These are phyloP conservation scores for Peromyscus nudipes DNA, from an alignment of 2,797 vertebrate species.

Conservation along the genomic window DNA sequence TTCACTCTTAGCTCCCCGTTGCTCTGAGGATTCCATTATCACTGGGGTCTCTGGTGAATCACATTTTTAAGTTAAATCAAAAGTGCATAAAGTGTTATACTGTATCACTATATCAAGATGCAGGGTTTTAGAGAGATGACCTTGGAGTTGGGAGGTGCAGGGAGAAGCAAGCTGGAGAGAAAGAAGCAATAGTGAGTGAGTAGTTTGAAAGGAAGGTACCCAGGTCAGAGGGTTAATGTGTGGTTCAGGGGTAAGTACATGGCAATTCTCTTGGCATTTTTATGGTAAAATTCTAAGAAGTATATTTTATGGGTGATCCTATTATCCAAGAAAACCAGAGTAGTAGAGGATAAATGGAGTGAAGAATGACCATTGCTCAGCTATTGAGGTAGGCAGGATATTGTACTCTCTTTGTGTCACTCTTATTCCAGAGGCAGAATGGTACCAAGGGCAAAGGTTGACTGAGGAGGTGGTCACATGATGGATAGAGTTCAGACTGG, in stretches of 20 bases:
- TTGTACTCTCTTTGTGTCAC: rapidly evolving
- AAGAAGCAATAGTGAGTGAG: not conserved
- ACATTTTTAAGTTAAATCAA: conserved; percentile 44
- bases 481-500: not conserved
- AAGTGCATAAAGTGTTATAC: conserved; percentile 24
- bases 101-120: not conserved
- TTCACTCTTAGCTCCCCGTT: not conserved
- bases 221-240: not conserved
- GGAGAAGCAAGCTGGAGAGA: not conserved
- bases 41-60: not conserved
- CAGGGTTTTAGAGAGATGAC: not conserved
- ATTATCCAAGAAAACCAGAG: not conserved
- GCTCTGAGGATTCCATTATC: not conserved
- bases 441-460: not conserved
- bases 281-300: not conserved
- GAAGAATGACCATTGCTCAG: not conserved
- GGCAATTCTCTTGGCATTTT: not conserved
- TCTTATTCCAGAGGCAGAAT: not conserved
- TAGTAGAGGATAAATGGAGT: not conserved
- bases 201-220: rapidly evolving
- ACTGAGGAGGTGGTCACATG: too few relatives aligned
- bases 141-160: not conserved
- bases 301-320: not conserved
- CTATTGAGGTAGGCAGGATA: not conserved
- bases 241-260: not conserved